These are phyloP conservation scores for Oncopodura yosiiana DNA, from an alignment of 1,140 invertebrate species.

Conservation along the genomic window DNA sequence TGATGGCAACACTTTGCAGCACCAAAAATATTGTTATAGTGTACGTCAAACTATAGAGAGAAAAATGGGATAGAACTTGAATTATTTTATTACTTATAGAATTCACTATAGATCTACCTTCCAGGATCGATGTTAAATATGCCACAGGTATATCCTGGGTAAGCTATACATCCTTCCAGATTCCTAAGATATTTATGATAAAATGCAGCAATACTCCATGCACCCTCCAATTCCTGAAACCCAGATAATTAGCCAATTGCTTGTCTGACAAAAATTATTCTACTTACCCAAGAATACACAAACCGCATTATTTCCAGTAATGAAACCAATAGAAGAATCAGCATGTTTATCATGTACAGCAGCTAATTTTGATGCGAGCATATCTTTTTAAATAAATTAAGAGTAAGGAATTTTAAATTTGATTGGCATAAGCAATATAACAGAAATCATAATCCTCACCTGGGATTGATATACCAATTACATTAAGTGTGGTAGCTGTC, in stretches of 20 bases:
- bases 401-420: too few relatives aligned
- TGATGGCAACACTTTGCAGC: conserved; percentile 65
- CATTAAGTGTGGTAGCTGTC: conserved; percentile 92
- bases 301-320: conserved; percentile 97
- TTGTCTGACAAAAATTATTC: not conserved
- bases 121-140: conserved; percentile 67
- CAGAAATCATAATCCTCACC: too few relatives aligned
- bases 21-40: conserved; percentile 80
- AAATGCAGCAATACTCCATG: conserved; percentile 81
- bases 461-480: conserved; percentile 90
- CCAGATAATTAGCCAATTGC: too few relatives aligned
- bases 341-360: conserved; percentile 95
- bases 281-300: conserved; percentile 80
- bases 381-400: too few relatives aligned
- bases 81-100: not conserved
- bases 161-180: not conserved
- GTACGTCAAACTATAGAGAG: conserved; percentile 64
- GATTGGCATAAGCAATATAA: too few relatives aligned
- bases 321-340: conserved; percentile 97
- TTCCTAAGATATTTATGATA: conserved; percentile 59
- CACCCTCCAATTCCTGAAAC: conserved; percentile 81
- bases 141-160: not conserved
- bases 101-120: conserved; percentile 50
- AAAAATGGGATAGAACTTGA: not conserved
- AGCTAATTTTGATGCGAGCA: conserved; percentile 96